Evolutionary conservation across 2,113 vertebrate genomes (phyloP), one percentile per base, ranked within the genome.

Genomic region (Misgurnus mizolepis): DNA sequence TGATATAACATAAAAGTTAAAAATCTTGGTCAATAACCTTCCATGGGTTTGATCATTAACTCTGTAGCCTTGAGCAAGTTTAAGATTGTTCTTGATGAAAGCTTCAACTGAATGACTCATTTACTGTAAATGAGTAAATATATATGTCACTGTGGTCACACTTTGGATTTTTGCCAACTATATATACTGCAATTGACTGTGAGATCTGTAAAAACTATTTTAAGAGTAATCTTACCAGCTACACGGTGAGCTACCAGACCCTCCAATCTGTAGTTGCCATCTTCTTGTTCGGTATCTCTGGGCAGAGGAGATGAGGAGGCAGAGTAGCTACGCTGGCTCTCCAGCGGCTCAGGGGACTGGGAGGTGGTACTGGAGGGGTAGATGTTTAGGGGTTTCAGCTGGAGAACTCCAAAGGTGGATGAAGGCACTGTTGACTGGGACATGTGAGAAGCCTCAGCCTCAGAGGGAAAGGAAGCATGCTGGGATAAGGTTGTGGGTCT

Each of bases 231-330:
- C 93, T 94, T 95, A 98, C 98, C 98, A 92, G 98, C 98, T 64
- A 99, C 93, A 78, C 98, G 93, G 60, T 99, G 96, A 73, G 97
- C 96, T 82, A 99, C 98, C 86, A 99, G 92, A 41, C 98, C 98
- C 86, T 97, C 96, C 80, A 98, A 88, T 64, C 94, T 95, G 91
- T 96, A 92, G 9, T 91, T 91, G 17, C 93, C 93, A 58, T 95
- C 93, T 80, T 95, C 95, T 0, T 91, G 90, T 79, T 95, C 92
- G 0, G 3, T 77, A 62, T 93, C 94, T 83, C 92, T 94, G 17
- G 93, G 90, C 72, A 93, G 92, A 22, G 93, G 89, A 0, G 93
- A 93, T 27, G 91, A 91, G 11, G 93, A 91, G 22, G 87, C 78
- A 10, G 82, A 84, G 64, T 86, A 80, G 73, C 81, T 85, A 64